Evolutionary conservation across 2,113 vertebrate species (phyloP).

Genomic region (Gobius niger): DNA sequence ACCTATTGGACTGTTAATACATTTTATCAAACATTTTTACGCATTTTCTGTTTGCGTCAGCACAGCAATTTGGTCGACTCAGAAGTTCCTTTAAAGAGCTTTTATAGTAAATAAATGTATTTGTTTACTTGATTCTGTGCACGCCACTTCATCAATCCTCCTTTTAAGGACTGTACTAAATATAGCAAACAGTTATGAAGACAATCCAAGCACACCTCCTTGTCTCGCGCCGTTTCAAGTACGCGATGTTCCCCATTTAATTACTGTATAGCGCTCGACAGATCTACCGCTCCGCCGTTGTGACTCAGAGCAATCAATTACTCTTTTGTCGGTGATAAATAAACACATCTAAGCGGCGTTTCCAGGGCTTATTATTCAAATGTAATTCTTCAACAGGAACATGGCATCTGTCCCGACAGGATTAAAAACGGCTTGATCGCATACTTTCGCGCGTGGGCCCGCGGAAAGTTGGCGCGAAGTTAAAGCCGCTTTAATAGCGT

Average conservation of each 20-base stretch:
- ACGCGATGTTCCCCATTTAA: not conserved
- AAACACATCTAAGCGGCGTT: not conserved
- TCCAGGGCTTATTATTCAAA: not conserved
- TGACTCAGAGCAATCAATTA: not conserved
- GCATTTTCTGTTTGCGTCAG: no score
- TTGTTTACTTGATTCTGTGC: not conserved
- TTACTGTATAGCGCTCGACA: not conserved
- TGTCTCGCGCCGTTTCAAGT: not conserved
- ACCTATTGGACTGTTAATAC: no score
- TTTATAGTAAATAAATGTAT: no score
- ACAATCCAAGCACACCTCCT: not conserved
- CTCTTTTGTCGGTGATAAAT: not conserved
- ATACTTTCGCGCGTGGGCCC: no score
- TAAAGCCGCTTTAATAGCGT: not conserved
- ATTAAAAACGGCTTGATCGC: not conserved
- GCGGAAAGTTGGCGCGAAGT: conserved; percentile 2
- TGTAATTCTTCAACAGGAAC: not conserved
- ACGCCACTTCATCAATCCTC: not conserved
- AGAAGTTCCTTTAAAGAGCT: no score
- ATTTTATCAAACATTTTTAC: no score
- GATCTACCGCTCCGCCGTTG: no score
- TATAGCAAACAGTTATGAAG: not conserved
- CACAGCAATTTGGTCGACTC: no score
- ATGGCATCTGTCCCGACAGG: not conserved
- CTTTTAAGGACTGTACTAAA: not conserved